Percentiles rank a stretch among this genome's conserved stretches.
Conservation (phyloP, 2,797 vertebrate genomes). For the Hoplostethus mediterraneus region DNA sequence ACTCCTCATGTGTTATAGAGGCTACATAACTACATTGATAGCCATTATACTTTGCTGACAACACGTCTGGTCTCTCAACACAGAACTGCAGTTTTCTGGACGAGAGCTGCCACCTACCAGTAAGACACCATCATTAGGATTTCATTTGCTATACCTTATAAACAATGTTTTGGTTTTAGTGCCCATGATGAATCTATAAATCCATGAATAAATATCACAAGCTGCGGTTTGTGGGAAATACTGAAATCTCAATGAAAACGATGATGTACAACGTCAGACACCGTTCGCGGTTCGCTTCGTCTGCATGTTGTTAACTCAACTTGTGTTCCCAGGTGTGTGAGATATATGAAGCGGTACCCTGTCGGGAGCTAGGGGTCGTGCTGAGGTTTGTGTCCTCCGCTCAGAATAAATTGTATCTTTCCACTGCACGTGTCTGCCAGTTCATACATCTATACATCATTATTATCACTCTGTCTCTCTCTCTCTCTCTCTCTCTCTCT, state of each 20-base stretch:
- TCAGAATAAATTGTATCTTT: not conserved
- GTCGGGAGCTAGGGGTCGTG: slow-evolving; percentile 82
- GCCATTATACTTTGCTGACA: not conserved
- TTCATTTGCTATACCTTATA: not conserved
- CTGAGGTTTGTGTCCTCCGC: slow-evolving; percentile 80
- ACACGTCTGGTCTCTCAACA: slow-evolving; percentile 31
- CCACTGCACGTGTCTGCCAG: not conserved
- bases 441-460: not conserved
- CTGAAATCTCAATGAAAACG: not conserved
- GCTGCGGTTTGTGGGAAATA: not conserved
- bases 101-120: slow-evolving; percentile 89
- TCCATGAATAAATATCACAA: not conserved
- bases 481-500: slow-evolving; percentile 7
- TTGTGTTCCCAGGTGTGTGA: slow-evolving; percentile 81
- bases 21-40: not conserved
- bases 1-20: not conserved
- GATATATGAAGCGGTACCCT: slow-evolving; percentile 83
- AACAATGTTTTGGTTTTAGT: not conserved
- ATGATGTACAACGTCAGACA: not conserved
- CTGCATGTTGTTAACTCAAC: not conserved
- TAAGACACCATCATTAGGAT: slow-evolving; percentile 62
- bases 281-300: not conserved
- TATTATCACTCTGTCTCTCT: not conserved
- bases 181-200: not conserved
- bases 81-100: slow-evolving; percentile 91